Evolutionary conservation across 2,113 vertebrate genomes (phyloP).

Genomic region (Chelonoidis abingdonii): DNA sequence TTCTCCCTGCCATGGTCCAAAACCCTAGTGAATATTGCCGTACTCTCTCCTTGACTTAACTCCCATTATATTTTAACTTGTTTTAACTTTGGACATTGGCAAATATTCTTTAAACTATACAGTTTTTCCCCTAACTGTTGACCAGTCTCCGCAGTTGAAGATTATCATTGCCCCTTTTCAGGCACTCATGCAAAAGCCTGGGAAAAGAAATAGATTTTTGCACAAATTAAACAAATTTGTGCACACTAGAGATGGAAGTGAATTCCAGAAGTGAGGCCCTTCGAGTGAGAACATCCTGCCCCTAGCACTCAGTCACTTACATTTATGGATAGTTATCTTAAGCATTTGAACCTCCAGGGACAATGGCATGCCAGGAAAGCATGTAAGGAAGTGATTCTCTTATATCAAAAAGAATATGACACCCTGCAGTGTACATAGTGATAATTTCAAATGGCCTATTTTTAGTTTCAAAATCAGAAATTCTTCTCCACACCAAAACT

Average conservation of each 20-base stretch:
- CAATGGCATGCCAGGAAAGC: neutral
- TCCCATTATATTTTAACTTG: neutral
- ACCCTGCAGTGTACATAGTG: neutral
- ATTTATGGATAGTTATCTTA: constrained; percentile 5
- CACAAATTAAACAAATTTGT: neutral
- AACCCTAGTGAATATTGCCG: neutral
- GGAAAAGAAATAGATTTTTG: neutral
- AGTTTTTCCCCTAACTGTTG: neutral
- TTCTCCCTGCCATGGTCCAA: neutral
- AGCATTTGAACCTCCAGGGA: neutral
- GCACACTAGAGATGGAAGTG: neutral
- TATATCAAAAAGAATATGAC: neutral
- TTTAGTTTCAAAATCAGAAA: constrained; percentile 26
- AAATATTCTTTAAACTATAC: neutral
- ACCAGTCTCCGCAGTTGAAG: neutral
- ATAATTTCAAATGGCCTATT: neutral
- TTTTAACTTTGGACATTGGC: neutral
- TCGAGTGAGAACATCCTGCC: constrained; percentile 2
- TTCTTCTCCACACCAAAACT: neutral
- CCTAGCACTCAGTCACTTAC: neutral
- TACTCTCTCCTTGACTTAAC: neutral
- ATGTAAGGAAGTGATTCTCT: neutral
- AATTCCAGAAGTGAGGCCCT: neutral
- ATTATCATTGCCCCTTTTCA: neutral
- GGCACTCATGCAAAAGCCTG: neutral